A percentile compares a stretch with the other conserved stretches of the same genome.
Evolutionary conservation across 2,888 invertebrate species (phyloP).

Genomic region (Pyrrhosoma nymphula): DNA sequence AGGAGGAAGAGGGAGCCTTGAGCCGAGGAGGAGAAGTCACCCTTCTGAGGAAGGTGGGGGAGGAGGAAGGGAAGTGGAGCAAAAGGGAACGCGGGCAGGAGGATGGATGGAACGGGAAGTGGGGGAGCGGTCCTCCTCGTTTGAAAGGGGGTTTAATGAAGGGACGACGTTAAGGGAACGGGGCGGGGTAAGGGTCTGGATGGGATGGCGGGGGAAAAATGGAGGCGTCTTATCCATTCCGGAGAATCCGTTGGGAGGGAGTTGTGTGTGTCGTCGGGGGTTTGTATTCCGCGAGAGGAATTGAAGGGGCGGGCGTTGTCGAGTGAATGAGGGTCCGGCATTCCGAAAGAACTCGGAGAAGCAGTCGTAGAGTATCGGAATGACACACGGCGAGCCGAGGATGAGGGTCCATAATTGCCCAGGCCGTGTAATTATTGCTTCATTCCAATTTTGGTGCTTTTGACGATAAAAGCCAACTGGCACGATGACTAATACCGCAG

Average conservation of each 20-base stretch:
- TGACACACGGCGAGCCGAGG: not conserved
- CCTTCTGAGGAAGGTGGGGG: not conserved
- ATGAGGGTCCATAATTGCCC: not conserved
- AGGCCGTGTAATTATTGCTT: not conserved
- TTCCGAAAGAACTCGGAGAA: not conserved
- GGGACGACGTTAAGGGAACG: constrained; percentile 9
- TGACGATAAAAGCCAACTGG: no score
- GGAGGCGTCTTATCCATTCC: not conserved
- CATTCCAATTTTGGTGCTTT: no score
- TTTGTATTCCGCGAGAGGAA: not conserved
- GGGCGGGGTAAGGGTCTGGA: not conserved
- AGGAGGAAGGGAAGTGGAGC: not conserved
- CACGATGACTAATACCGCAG: no score
- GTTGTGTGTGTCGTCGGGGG: not conserved
- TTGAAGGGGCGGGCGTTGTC: no score
- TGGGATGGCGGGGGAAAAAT: not conserved
- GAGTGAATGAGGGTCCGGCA: constrained; percentile 3
- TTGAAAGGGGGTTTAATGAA: constrained; percentile 62
- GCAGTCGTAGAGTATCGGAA: not conserved
- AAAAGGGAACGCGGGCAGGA: not conserved
- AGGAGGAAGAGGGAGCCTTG: not conserved
- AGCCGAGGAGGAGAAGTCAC: not conserved
- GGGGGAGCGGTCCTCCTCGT: not conserved
- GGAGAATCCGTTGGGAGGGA: not conserved
- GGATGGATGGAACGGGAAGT: not conserved